These are phyloP conservation scores for Oscheius sp. DNA, from an alignment of 2,888 invertebrate genomes.

Conservation along the genomic window DNA sequence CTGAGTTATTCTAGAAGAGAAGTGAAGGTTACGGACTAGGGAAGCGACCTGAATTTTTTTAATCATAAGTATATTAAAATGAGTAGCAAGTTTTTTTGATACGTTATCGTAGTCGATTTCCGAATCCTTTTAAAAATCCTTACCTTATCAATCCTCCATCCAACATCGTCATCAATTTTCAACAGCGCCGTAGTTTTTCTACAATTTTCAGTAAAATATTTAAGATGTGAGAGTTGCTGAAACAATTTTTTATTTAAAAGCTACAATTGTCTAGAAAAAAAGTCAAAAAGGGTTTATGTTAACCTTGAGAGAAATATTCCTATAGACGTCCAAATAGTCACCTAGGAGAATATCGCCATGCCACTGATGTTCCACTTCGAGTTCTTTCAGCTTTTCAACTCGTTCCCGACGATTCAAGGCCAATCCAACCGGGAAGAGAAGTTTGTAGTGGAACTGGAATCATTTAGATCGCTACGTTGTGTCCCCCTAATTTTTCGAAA, in stretches of 20 bases:
- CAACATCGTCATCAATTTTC: constrained; percentile 21
- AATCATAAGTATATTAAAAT: too few species aligned
- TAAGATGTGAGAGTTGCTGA: constrained; percentile 18
- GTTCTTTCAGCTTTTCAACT: background rate
- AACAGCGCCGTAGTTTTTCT: background rate
- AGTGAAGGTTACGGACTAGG: background rate
- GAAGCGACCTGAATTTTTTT: background rate
- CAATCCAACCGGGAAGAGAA: constrained; percentile 5
- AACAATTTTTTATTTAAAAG: background rate
- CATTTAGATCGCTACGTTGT: background rate
- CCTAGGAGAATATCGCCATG: constrained; percentile 6
- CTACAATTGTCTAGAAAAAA: too few species aligned
- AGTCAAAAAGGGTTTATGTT: too few species aligned
- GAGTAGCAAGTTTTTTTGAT: too few species aligned
- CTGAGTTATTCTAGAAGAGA: background rate
- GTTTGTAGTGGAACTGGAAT: constrained; percentile 1
- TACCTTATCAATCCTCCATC: constrained; percentile 8
- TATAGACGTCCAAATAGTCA: constrained; percentile 9
- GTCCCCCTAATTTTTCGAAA: background rate
- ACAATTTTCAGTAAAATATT: constrained; percentile 17
- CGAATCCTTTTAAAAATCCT: too few species aligned
- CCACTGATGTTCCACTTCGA: background rate
- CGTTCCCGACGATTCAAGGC: background rate
- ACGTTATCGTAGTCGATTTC: too few species aligned
- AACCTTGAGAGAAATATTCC: constrained; percentile 20